Conservation (phyloP, 2,113 vertebrate species). For the Periophthalmus modestus region DNA sequence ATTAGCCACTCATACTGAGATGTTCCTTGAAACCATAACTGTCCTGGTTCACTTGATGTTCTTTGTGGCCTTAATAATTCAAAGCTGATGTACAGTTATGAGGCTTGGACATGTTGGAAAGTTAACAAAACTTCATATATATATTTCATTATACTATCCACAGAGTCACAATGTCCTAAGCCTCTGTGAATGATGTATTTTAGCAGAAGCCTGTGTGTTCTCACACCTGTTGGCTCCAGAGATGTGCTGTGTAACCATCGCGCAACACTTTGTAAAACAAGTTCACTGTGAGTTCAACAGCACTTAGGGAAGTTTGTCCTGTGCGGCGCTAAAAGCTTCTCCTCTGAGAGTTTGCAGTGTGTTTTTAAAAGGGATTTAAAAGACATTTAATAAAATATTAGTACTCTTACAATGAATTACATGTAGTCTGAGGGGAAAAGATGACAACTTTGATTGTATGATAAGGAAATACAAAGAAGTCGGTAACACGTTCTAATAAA, state of each 20-base stretch:
- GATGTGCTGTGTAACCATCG: neutral
- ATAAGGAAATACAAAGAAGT: neutral
- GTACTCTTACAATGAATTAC: neutral
- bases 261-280: conserved; percentile 8
- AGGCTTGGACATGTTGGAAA: neutral
- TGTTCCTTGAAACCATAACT: neutral
- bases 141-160: neutral
- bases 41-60: neutral
- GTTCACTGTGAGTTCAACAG: conserved; percentile 3
- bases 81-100: neutral
- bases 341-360: neutral
- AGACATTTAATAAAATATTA: neutral
- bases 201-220: neutral
- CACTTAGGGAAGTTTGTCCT: neutral
- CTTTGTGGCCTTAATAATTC: neutral
- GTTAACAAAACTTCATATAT: neutral
- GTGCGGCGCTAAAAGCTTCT: neutral
- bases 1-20: neutral
- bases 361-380: neutral
- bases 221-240: conserved; percentile 1
- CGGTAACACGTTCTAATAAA: too few relatives aligned
- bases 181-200: neutral
- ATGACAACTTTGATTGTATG: neutral
- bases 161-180: neutral
- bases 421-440: neutral